phyloP scores from a whole-genome alignment of 2,888 invertebrate genomes.

The Pristionchus fissidentatus region DNA sequence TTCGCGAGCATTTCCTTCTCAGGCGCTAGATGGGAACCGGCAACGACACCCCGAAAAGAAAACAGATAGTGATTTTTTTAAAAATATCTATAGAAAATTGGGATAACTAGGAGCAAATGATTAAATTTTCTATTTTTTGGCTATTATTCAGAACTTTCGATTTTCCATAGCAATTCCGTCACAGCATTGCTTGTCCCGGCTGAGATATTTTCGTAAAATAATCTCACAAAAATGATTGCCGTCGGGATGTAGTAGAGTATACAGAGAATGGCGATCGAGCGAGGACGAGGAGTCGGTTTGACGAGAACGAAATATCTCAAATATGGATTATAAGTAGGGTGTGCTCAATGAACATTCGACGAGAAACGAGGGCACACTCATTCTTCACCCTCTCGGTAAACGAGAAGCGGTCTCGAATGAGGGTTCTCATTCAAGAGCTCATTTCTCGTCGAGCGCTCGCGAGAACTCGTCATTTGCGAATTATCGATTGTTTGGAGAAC shows the following conservation, averaged over 20 bases:
- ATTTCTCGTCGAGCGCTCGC: too few relatives aligned
- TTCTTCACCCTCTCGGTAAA: too few relatives aligned
- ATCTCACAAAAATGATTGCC: not conserved
- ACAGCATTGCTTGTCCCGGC: not conserved
- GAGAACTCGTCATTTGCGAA: too few relatives aligned
- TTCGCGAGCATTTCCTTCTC: not conserved
- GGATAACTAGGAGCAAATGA: not conserved
- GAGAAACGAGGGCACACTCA: too few relatives aligned
- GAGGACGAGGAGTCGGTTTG: slow-evolving; percentile 8
- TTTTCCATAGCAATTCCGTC: too few relatives aligned
- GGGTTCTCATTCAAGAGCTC: too few relatives aligned
- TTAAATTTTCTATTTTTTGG: too few relatives aligned
- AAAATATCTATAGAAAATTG: not conserved
- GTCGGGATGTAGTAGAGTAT: not conserved
- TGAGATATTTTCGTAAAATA: not conserved
- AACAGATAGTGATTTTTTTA: not conserved
- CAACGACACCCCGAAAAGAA: not conserved
- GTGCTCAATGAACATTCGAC: too few relatives aligned
- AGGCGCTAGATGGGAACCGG: not conserved
- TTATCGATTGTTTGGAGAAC: too few relatives aligned
- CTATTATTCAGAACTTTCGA: too few relatives aligned
- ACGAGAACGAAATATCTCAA: slow-evolving; percentile 10
- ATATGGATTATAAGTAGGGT: too few relatives aligned
- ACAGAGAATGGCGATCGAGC: not conserved
- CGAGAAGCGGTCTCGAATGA: too few relatives aligned